Percentiles rank a stretch among this genome's conserved stretches.
These are phyloP conservation scores for Eurystomus gularis DNA, from an alignment of 2,113 vertebrate species.

Conservation along the genomic window DNA sequence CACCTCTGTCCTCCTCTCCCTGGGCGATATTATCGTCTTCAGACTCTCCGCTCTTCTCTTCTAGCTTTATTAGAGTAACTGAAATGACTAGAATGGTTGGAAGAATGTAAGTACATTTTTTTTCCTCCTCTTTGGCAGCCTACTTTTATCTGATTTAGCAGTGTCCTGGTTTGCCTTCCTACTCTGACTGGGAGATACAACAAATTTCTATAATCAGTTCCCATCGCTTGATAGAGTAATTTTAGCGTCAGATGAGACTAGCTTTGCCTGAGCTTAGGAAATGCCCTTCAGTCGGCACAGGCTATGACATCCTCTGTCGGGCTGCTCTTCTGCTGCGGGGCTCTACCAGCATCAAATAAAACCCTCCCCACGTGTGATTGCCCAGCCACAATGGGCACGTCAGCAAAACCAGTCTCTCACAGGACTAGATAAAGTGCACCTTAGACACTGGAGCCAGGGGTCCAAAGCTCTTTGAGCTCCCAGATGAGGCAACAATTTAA, in stretches of 20 bases:
- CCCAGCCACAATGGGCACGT: neutral
- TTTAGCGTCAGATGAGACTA: neutral
- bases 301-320: neutral
- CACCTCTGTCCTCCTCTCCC: neutral
- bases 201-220: constrained; percentile 48
- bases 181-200: constrained; percentile 34
- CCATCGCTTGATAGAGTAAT: constrained; percentile 27
- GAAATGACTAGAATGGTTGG: neutral
- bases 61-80: neutral
- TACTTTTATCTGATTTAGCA: constrained; percentile 38
- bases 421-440: neutral
- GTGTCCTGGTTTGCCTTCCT: constrained; percentile 35
- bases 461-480: neutral
- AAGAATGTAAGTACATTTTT: neutral
- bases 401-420: neutral
- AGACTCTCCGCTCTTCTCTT: neutral
- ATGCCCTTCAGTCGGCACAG: neutral
- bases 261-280: constrained; percentile 12
- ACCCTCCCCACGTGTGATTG: neutral
- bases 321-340: neutral
- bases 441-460: neutral
- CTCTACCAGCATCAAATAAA: neutral
- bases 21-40: neutral
- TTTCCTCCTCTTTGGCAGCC: neutral
- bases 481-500: constrained; percentile 9